Evolutionary conservation across 2,888 invertebrate species (phyloP), one percentile per base, ranked within the genome.

Genomic region (Anthophora plumipes): DNA sequence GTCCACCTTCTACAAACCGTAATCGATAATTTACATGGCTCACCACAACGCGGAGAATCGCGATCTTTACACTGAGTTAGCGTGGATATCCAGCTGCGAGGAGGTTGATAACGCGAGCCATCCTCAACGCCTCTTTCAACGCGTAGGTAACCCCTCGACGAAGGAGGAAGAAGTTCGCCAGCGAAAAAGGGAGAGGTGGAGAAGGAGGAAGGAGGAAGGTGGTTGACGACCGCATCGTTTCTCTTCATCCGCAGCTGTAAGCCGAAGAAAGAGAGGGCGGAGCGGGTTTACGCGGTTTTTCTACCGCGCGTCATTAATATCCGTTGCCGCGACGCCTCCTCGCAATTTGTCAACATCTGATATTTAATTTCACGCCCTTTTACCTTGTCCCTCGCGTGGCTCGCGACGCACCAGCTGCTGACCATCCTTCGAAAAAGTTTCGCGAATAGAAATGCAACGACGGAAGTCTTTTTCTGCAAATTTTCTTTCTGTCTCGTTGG

Each of bases 331-430:
- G 92, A 92, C 92, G 93, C 92, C 92, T 91, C 88, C 91, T 90
- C 88, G 91, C 93, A 93, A 93, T 93, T 93, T 93, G 93, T 93
- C 93, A 93, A 92, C 93, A 93, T 93, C 92, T 91, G 91, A 92
- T 92, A 92, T 93, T 93, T 93, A 92, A 93, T 93, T 93, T 92
- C 90, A 90, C 91, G 89, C 91, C 88, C 90, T 91, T 91, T 91
- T 90, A 90, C 90, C 85, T 82, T 87, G 85, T 80, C 80, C 75
- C 52, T 73, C 14, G 69, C n/a, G 22, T 43, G 20, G 25, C 25
- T 59, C 68, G 50, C 73, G 64, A 37, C 68, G 80, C 88, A 31
- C 31, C 31, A 81, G 79, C 85, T 85, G 85, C 43, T 67, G 85
- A 69, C 79, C 75, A 55, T n/a, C 2, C 22, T 12, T 7, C 52